Conservation (phyloP, 2,797 vertebrate genomes). For the Microctenopoma lineatum region DNA sequence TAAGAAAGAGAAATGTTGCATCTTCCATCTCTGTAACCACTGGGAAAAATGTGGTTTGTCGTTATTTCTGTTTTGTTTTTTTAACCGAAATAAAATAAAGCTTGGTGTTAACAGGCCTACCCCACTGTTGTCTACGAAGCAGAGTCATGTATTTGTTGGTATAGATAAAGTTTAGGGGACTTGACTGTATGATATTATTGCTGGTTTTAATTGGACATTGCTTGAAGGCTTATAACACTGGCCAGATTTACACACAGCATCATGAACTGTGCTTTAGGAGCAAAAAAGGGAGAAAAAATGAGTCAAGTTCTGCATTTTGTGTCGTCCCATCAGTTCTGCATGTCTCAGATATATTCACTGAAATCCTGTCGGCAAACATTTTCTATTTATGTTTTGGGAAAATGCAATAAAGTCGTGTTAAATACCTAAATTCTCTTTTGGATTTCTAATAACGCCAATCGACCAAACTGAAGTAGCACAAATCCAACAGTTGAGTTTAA, state of each 20-base stretch:
- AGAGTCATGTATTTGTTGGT: not conserved
- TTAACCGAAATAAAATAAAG: conserved; percentile 63
- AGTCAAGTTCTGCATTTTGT: not conserved
- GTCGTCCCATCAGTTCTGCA: conserved; percentile 7
- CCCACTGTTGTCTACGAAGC: conserved; percentile 29
- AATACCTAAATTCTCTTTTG: conserved; percentile 18
- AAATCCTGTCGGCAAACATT: conserved; percentile 40
- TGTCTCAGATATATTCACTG: conserved; percentile 36
- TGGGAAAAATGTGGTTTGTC: conserved; percentile 43
- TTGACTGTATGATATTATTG: not conserved
- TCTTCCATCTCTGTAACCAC: conserved; percentile 61
- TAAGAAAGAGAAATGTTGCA: conserved; percentile 48
- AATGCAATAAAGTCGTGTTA: conserved; percentile 11
- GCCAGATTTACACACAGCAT: not conserved
- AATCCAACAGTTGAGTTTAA: conserved; percentile 1
- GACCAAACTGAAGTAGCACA: not conserved
- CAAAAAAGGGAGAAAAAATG: not conserved
- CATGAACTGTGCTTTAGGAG: not conserved
- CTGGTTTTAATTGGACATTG: not conserved
- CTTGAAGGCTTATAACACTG: not conserved
- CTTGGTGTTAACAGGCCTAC: conserved; percentile 59
- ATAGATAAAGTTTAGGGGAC: not conserved
- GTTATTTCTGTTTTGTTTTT: conserved; percentile 42
- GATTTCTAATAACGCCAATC: conserved; percentile 10
- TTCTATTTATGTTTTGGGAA: conserved; percentile 28